Evolutionary conservation across 2,888 invertebrate species (phyloP).

Genomic region (Mythimna ferrago): DNA sequence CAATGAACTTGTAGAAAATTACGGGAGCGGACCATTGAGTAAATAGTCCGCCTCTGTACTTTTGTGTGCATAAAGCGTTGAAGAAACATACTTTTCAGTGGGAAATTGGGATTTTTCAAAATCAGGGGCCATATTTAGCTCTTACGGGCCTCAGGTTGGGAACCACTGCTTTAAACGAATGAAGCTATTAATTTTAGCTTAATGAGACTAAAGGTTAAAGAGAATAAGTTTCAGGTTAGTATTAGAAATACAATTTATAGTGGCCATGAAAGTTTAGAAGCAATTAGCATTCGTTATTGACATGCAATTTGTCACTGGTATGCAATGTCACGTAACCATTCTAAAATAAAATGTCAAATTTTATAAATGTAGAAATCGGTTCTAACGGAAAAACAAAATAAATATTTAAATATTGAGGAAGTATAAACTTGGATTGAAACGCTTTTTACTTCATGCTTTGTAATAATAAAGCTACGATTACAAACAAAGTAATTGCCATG

Average conservation of each 20-base stretch:
- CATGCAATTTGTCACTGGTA: conserved; percentile 42
- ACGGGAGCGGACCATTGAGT: too few species aligned
- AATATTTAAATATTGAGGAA: conserved; percentile 8
- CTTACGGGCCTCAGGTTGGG: too few species aligned
- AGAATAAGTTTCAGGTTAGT: conserved; percentile 45
- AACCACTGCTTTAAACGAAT: conserved; percentile 15
- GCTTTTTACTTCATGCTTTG: not conserved
- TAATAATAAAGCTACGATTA: conserved; percentile 38
- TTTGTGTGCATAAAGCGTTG: too few species aligned
- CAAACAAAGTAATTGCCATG: conserved; percentile 51
- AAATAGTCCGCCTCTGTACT: too few species aligned
- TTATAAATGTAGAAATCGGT: too few species aligned
- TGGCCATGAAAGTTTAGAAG: conserved; percentile 49
- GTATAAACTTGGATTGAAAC: conserved; percentile 3
- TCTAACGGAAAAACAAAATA: not conserved
- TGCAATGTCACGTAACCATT: conserved; percentile 39
- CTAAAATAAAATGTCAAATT: not conserved
- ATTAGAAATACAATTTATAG: conserved; percentile 45
- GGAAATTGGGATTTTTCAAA: too few species aligned
- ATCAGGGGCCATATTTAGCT: too few species aligned
- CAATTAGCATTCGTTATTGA: conserved; percentile 47
- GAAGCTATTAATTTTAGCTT: conserved; percentile 28
- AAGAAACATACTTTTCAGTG: too few species aligned
- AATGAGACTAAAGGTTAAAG: conserved; percentile 38
- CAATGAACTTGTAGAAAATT: too few species aligned